Evolutionary conservation across 1,140 invertebrate species (phyloP).

Genomic region (Danaus plexippus): DNA sequence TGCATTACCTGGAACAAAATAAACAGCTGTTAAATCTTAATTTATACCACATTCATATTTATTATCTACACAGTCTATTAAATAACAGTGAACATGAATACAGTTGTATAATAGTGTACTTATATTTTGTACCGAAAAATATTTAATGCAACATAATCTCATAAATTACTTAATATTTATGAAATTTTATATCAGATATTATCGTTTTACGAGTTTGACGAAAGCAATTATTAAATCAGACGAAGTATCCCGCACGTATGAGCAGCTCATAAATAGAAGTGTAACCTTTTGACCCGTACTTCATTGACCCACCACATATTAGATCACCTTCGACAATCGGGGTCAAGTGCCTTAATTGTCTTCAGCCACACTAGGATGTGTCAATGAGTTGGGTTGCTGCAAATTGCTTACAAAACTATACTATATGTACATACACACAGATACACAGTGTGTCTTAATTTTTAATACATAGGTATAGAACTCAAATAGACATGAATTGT

Average conservation of each 20-base stretch:
- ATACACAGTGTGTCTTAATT: background rate
- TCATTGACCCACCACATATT: slow-evolving; percentile 41
- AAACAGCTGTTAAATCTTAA: slow-evolving; percentile 14
- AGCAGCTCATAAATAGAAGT: slow-evolving; percentile 21
- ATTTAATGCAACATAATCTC: too few species aligned
- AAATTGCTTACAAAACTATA: slow-evolving; percentile 1
- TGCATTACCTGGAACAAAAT: slow-evolving; percentile 24
- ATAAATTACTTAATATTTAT: too few species aligned
- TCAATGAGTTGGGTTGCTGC: slow-evolving; percentile 15
- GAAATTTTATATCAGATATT: too few species aligned
- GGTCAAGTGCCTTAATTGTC: slow-evolving; percentile 60
- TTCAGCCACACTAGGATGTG: slow-evolving; percentile 24
- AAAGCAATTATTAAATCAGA: too few species aligned
- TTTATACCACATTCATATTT: background rate
- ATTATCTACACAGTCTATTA: too few species aligned
- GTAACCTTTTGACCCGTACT: slow-evolving; percentile 35
- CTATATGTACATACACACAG: too few species aligned
- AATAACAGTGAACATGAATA: too few species aligned
- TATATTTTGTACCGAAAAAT: too few species aligned
- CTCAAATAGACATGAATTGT: too few species aligned
- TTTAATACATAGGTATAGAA: background rate
- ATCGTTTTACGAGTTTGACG: too few species aligned
- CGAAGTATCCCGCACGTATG: slow-evolving; percentile 9
- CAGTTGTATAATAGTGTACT: too few species aligned
- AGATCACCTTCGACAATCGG: slow-evolving; percentile 34